Conservation (phyloP, 2,888 invertebrate genomes). For the Punctoribates punctum region DNA sequence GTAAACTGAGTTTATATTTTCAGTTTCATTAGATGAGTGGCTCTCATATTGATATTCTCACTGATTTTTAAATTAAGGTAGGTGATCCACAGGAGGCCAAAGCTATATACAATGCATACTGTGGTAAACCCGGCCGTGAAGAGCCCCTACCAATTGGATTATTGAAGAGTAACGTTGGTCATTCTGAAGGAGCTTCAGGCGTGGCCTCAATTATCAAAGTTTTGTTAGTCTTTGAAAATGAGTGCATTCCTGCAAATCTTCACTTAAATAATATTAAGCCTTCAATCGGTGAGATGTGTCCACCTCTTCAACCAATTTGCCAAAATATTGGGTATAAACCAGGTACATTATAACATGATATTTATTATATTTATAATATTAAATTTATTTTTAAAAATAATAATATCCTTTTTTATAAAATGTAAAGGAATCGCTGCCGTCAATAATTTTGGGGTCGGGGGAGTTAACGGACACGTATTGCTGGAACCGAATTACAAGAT, state of each 20-base stretch:
- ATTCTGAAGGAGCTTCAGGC: constrained; percentile 67
- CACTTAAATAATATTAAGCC: constrained; percentile 57
- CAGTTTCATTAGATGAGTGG: not conserved
- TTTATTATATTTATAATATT: not conserved
- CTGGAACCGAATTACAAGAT: constrained; percentile 32
- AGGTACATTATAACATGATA: too few species aligned
- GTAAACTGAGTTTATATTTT: constrained; percentile 77
- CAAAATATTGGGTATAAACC: constrained; percentile 9
- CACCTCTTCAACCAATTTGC: constrained; percentile 5
- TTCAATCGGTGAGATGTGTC: constrained; percentile 52
- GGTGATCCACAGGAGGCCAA: constrained; percentile 59
- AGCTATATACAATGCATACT: constrained; percentile 64
- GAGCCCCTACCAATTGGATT: constrained; percentile 87
- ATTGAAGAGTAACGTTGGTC: constrained; percentile 98
- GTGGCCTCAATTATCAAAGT: constrained; percentile 51
- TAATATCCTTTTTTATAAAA: not conserved
- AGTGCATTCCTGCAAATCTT: constrained; percentile 57
- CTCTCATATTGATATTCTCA: not conserved
- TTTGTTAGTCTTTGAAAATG: constrained; percentile 56
- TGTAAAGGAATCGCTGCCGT: constrained; percentile 24
- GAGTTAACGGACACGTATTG: constrained; percentile 39
- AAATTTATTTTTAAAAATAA: not conserved
- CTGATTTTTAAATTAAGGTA: constrained; percentile 50
- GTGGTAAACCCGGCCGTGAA: constrained; percentile 58
- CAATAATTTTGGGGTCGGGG: constrained; percentile 34